These are phyloP conservation scores for Scaptomyza montana DNA, from an alignment of 1,140 invertebrate genomes.

Conservation along the genomic window DNA sequence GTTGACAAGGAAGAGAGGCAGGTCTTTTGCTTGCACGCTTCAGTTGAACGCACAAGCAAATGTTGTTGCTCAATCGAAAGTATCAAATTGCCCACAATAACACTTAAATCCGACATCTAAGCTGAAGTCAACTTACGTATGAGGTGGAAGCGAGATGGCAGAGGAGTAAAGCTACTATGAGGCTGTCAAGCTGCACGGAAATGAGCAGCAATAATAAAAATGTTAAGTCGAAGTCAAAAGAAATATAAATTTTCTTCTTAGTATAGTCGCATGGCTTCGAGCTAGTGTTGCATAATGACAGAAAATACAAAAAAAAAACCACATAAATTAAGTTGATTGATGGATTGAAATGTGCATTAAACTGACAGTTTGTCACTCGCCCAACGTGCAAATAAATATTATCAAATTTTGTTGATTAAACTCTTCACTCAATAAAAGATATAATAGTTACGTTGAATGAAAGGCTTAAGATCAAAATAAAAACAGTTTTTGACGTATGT, in stretches of 20 bases:
- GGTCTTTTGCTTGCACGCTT: conserved; percentile 51
- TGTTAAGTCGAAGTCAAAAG: conserved; percentile 51
- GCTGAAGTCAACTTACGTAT: conserved; percentile 60
- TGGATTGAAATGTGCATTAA: conserved; percentile 23
- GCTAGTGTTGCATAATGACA: conserved; percentile 9
- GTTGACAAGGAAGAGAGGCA: conserved; percentile 1
- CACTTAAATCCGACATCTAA: conserved; percentile 78
- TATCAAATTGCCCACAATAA: conserved; percentile 83
- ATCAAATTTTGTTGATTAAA: no score
- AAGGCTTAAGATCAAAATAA: background rate
- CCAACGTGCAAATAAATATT: conserved; percentile 1
- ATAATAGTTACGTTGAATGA: background rate
- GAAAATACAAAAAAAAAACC: background rate
- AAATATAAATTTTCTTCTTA: conserved; percentile 9
- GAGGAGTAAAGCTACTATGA: background rate
- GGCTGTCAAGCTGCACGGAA: conserved; percentile 47
- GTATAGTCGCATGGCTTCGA: background rate
- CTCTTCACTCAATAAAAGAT: no score
- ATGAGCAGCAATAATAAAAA: conserved; percentile 72
- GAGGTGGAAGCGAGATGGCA: background rate
- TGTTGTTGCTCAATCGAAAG: conserved; percentile 83
- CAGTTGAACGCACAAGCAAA: conserved; percentile 80
- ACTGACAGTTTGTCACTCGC: conserved; percentile 3
- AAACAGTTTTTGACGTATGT: background rate
- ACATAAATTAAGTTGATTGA: conserved; percentile 22